These are phyloP conservation scores for Hybognathus amarus DNA, from an alignment of 2,797 vertebrate species.

Conservation along the genomic window DNA sequence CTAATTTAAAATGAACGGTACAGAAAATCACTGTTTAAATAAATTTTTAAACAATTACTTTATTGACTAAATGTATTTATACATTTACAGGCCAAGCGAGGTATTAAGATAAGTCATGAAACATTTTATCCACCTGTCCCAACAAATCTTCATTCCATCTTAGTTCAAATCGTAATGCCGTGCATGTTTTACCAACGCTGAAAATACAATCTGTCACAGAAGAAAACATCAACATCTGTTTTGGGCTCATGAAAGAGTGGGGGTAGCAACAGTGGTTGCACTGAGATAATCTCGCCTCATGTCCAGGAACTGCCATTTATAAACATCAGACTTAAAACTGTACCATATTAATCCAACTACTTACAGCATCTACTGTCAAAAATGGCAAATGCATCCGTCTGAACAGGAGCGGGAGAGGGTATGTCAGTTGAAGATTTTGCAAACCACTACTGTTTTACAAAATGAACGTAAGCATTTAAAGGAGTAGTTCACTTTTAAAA, in stretches of 20 bases:
- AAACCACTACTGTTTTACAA: not conserved
- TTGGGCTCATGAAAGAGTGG: not conserved
- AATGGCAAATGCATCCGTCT: not conserved
- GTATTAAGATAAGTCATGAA: not conserved
- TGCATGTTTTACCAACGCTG: not conserved
- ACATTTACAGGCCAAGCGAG: not conserved
- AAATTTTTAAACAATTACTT: no score
- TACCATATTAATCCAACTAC: no score
- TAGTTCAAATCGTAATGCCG: not conserved
- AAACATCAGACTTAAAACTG: not conserved
- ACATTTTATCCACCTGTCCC: no score
- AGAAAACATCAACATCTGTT: no score
- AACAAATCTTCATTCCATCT: no score
- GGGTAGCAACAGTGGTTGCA: no score
- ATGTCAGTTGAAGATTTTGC: not conserved
- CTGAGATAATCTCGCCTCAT: not conserved
- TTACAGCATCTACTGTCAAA: no score
- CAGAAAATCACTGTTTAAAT: no score
- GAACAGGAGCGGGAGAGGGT: no score
- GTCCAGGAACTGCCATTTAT: not conserved
- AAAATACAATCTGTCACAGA: no score
- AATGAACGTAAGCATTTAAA: not conserved
- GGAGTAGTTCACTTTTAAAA: no score
- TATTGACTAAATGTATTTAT: not conserved
- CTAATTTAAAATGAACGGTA: no score